phyloP scores from a whole-genome alignment of 2,113 vertebrate genomes.

The pig (Sus scrofa) region DNA sequence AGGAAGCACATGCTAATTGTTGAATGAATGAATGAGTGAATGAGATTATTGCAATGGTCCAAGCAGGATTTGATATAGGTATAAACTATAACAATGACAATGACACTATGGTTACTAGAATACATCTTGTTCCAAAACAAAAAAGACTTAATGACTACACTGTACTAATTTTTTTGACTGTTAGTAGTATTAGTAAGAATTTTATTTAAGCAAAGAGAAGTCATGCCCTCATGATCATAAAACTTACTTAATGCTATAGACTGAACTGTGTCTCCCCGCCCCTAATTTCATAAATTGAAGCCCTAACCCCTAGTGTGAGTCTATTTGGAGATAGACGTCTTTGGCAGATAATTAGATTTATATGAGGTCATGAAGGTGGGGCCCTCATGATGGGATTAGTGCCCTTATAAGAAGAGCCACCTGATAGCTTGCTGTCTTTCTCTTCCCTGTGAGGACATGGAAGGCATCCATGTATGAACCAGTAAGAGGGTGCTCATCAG shows the following conservation, averaged over 20 bases:
- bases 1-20: not conserved
- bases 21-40: not conserved
- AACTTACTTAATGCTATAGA: not conserved
- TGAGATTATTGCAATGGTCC: not conserved
- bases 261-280: not conserved
- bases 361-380: not conserved
- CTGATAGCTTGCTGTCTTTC: not conserved
- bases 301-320: not conserved
- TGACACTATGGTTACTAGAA: not conserved
- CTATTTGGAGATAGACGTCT: not conserved
- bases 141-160: not conserved
- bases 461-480: not conserved
- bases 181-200: not conserved
- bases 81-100: not conserved
- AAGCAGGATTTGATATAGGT: not conserved
- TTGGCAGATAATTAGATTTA: slow-evolving; percentile 8
- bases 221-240: not conserved
- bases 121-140: not conserved
- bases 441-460: not conserved
- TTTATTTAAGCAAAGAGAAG: not conserved
- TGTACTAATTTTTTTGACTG: not conserved
- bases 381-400: not conserved
- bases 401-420: not conserved
- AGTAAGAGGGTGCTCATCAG: not conserved
- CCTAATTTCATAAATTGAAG: not conserved